Conservation (phyloP, 2,113 vertebrate genomes). For the Colinus virginianus region DNA sequence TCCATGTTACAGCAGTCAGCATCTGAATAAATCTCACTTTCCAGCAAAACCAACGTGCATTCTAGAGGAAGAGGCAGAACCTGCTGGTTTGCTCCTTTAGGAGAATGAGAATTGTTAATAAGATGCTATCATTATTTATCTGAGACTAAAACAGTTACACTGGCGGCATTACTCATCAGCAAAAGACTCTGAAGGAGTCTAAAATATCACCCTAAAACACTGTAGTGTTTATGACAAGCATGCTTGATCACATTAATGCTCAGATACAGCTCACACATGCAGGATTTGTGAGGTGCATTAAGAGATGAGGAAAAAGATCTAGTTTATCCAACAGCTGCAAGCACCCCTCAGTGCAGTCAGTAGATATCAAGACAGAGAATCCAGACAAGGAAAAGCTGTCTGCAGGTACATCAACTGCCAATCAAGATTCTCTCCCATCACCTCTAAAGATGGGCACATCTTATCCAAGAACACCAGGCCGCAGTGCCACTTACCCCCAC, state of each 20-base stretch:
- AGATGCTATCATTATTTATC: neutral
- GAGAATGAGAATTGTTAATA: neutral
- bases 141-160: neutral
- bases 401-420: neutral
- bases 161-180: neutral
- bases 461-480: neutral
- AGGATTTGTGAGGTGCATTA: neutral
- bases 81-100: neutral
- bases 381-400: neutral
- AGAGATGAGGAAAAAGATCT: neutral
- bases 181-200: neutral
- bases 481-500: constrained; percentile 90
- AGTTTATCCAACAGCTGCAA: neutral
- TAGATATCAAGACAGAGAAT: neutral
- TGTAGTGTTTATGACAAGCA: neutral
- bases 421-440: neutral
- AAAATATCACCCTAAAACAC: neutral
- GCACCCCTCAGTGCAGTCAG: neutral
- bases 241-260: neutral
- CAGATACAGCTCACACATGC: neutral
- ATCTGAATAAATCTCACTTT: neutral
- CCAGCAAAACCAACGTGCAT: neutral
- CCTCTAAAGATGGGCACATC: neutral
- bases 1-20: neutral
- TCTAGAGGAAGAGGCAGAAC: neutral